Conservation (phyloP, 2,797 vertebrate species). For the Cetoscarus ocellatus region DNA sequence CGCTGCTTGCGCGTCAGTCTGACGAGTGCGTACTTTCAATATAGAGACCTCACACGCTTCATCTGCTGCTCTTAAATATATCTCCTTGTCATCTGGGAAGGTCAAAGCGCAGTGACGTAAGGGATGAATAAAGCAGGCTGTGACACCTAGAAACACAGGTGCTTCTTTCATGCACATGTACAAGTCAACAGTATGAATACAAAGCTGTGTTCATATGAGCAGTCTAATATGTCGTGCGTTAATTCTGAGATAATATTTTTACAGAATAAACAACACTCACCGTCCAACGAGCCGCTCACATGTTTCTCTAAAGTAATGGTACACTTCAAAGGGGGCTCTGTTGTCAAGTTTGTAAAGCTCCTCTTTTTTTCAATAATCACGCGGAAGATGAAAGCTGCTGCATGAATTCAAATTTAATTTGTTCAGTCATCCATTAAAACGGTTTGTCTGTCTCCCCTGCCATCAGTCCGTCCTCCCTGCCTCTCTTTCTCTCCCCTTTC, state of each 20-base stretch:
- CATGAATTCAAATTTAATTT: constrained; percentile 87
- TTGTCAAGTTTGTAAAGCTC: constrained; percentile 77
- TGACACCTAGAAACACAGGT: constrained; percentile 17
- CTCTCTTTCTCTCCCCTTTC: constrained; percentile 11
- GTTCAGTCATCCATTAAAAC: constrained; percentile 86
- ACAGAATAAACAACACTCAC: constrained; percentile 65
- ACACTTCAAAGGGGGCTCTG: constrained; percentile 73
- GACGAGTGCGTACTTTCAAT: constrained; percentile 46
- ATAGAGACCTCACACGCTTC: constrained; percentile 61
- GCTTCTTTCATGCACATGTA: constrained; percentile 16
- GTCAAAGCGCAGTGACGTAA: constrained; percentile 30
- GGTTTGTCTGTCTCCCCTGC: constrained; percentile 71
- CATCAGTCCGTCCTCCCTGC: constrained; percentile 50
- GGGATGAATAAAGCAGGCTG: neutral
- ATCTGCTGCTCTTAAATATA: constrained; percentile 56
- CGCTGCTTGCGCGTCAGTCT: constrained; percentile 46
- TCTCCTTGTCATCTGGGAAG: constrained; percentile 44
- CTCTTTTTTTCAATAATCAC: constrained; percentile 69
- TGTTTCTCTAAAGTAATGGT: constrained; percentile 63
- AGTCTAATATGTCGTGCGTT: constrained; percentile 38
- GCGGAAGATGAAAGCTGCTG: constrained; percentile 81
- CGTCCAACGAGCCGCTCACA: constrained; percentile 57
- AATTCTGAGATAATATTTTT: constrained; percentile 63
- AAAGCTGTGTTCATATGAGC: neutral
- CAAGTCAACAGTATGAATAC: constrained; percentile 11